Percentiles rank a stretch among this genome's conserved stretches.
These are phyloP conservation scores for Rhopalosiphum maidis DNA, from an alignment of 1,140 invertebrate genomes.

Conservation along the genomic window DNA sequence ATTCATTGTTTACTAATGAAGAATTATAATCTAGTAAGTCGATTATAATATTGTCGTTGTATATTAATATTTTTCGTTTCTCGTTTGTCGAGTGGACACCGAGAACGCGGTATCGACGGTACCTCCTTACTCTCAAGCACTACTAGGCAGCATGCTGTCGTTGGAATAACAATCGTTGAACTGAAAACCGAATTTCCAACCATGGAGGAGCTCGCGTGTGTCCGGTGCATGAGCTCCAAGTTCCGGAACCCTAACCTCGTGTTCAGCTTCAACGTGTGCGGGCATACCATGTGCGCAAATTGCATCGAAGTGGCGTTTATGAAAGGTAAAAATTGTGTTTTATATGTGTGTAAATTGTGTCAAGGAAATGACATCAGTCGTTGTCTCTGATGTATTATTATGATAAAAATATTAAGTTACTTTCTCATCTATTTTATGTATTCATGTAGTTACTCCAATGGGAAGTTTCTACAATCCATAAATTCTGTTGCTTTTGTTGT, in stretches of 20 bases:
- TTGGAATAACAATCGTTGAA: not conserved
- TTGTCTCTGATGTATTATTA: not conserved
- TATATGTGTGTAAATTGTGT: not conserved
- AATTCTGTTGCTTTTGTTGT: too few species aligned
- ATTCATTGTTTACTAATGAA: not conserved
- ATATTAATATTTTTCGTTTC: not conserved
- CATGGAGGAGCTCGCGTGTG: conserved; percentile 92
- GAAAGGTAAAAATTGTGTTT: conserved; percentile 71
- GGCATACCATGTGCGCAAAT: conserved; percentile 95
- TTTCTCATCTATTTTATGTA: too few species aligned
- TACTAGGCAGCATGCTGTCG: not conserved
- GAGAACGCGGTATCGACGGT: not conserved
- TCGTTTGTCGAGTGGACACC: not conserved
- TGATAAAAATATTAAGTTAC: too few species aligned
- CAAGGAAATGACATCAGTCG: not conserved
- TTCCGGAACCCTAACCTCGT: conserved; percentile 96
- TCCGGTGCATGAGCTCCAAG: conserved; percentile 97
- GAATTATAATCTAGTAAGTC: not conserved
- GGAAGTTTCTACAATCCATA: too few species aligned
- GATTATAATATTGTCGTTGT: not conserved
- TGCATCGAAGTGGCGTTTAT: conserved; percentile 95
- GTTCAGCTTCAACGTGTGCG: conserved; percentile 98
- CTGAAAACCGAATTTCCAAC: not conserved
- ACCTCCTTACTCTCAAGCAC: too few species aligned
- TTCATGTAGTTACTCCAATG: too few species aligned